phyloP scores from a whole-genome alignment of 2,113 vertebrate species.

The Pangasianodon gigas region DNA sequence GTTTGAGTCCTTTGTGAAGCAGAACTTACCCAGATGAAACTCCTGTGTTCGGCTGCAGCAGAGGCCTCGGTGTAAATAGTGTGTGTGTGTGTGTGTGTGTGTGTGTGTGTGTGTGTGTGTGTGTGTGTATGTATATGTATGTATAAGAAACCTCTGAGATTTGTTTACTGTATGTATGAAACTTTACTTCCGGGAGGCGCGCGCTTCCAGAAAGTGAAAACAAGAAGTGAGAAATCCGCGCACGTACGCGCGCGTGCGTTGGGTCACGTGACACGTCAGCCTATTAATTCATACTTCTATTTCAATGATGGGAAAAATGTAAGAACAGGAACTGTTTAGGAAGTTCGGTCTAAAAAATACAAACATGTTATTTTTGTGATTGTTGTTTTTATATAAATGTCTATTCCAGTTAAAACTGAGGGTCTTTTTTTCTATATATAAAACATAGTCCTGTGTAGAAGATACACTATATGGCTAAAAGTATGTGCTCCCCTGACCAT shows the following conservation, averaged over 20 bases:
- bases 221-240: background rate
- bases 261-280: constrained; percentile 16
- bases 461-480: too few species aligned
- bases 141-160: background rate
- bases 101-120: background rate
- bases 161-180: background rate
- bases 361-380: too few species aligned
- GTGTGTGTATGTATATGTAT: background rate
- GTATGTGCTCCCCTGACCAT: too few species aligned
- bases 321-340: background rate
- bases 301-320: background rate
- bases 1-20: background rate
- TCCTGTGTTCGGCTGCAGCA: background rate
- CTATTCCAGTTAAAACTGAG: background rate
- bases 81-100: background rate
- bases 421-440: too few species aligned
- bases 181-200: background rate
- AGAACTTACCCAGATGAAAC: background rate
- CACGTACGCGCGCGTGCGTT: too few species aligned
- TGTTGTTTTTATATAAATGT: too few species aligned
- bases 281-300: background rate
- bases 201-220: background rate
- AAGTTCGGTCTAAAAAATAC: background rate
- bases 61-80: background rate
- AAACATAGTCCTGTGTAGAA: too few species aligned